Evolutionary conservation across 2,888 invertebrate species (phyloP).

Genomic region (Napeogenes inachia): DNA sequence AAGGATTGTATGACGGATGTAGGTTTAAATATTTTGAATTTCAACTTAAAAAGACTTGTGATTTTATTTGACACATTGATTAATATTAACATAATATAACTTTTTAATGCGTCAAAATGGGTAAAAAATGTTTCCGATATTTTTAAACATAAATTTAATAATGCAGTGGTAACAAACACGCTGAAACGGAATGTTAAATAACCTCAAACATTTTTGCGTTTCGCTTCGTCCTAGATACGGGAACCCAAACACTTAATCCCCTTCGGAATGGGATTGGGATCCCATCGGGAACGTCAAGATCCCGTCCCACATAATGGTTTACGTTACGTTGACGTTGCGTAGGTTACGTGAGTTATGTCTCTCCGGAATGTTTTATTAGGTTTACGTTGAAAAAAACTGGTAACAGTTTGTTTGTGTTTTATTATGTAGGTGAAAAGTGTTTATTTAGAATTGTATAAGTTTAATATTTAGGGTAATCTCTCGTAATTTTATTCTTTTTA

Average conservation of each 20-base stretch:
- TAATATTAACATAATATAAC: no score
- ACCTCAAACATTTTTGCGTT: conserved; percentile 15
- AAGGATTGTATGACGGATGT: background rate
- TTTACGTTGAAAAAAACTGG: conserved; percentile 5
- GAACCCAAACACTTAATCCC: conserved; percentile 32
- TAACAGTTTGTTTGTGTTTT: conserved; percentile 2
- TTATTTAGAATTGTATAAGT: no score
- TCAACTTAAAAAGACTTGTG: no score
- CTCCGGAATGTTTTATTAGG: conserved; percentile 26
- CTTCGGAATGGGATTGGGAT: conserved; percentile 18
- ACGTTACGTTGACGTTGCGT: conserved; percentile 24
- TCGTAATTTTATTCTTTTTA: no score
- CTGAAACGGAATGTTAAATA: conserved; percentile 16
- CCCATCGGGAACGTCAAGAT: conserved; percentile 16
- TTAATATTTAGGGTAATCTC: no score
- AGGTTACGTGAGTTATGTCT: conserved; percentile 29
- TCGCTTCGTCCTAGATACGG: conserved; percentile 21
- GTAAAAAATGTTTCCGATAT: no score
- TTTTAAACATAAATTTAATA: no score
- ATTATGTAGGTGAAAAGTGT: no score
- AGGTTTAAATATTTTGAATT: background rate
- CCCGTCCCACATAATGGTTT: conserved; percentile 22
- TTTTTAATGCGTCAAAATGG: no score
- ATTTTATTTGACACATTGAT: no score
- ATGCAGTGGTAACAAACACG: background rate